These are phyloP conservation scores for Elegia similella DNA, from an alignment of 2,888 invertebrate species.

Conservation along the genomic window DNA sequence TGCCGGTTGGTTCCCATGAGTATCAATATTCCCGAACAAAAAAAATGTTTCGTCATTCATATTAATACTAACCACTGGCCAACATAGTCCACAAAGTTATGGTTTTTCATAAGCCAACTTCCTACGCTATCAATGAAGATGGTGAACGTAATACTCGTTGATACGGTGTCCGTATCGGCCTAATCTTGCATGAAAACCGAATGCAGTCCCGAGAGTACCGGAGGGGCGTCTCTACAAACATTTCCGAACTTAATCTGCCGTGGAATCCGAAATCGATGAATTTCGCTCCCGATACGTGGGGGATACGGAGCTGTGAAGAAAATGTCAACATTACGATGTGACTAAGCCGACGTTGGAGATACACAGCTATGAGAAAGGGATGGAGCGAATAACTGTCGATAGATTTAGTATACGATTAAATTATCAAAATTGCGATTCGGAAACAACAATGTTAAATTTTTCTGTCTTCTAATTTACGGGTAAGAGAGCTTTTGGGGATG, in stretches of 20 bases:
- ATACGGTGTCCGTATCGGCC: conserved; percentile 27
- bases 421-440: too few species aligned
- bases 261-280: conserved; percentile 66
- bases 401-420: neutral
- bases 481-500: too few species aligned
- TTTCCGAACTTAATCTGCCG: conserved; percentile 60
- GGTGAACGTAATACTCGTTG: neutral
- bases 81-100: neutral
- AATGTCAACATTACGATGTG: conserved; percentile 66
- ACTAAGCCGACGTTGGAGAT: conserved; percentile 38
- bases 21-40: too few species aligned
- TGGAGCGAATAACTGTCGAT: conserved; percentile 13
- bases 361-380: conserved; percentile 18
- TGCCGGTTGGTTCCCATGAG: too few species aligned
- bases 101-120: neutral
- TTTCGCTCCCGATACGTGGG: conserved; percentile 41
- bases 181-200: conserved; percentile 55
- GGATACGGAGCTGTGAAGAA: conserved; percentile 46
- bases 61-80: too few species aligned
- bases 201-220: conserved; percentile 25
- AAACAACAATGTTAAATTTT: too few species aligned
- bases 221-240: conserved; percentile 47
- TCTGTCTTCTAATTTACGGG: too few species aligned
- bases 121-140: neutral
- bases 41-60: too few species aligned